Percentiles rank a stretch among this genome's conserved stretches.
Conservation (phyloP, 2,888 invertebrate genomes). For the Drosophila tanythrix region DNA sequence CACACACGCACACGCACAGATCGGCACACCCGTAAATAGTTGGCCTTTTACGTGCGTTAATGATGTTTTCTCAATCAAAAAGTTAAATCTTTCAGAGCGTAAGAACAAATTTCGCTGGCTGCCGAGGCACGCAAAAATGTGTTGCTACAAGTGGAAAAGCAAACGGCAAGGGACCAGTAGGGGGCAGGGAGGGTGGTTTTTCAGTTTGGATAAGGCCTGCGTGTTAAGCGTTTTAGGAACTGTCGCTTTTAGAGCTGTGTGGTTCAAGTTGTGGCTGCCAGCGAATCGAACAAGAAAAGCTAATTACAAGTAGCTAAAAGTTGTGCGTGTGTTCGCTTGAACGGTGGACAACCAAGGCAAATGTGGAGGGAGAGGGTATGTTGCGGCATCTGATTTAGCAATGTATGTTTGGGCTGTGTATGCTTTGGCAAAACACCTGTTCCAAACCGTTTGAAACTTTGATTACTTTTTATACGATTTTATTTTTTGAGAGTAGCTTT, state of each 20-base stretch:
- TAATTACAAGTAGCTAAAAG: conserved; percentile 79
- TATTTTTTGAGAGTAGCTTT: conserved; percentile 18
- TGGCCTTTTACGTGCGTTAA: conserved; percentile 80
- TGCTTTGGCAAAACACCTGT: conserved; percentile 63
- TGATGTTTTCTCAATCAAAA: conserved; percentile 83
- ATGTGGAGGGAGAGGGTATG: not conserved
- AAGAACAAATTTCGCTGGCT: conserved; percentile 64
- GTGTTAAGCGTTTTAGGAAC: conserved; percentile 67
- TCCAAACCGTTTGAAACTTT: conserved; percentile 72
- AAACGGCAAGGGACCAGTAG: not conserved
- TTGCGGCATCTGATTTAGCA: conserved; percentile 23
- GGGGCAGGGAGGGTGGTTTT: not conserved
- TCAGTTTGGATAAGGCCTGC: conserved; percentile 44
- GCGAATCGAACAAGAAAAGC: conserved; percentile 79
- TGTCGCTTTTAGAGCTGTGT: conserved; percentile 48
- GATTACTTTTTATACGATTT: conserved; percentile 75
- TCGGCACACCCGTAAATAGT: conserved; percentile 64
- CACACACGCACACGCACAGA: conserved; percentile 3
- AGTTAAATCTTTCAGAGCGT: conserved; percentile 77
- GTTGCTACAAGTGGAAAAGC: conserved; percentile 24
- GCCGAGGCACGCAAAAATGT: conserved; percentile 70
- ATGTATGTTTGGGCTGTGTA: conserved; percentile 11
- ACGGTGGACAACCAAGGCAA: conserved; percentile 50
- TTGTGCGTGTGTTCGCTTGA: conserved; percentile 71
- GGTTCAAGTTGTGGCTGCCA: conserved; percentile 55